Percentiles rank a stretch among this genome's conserved stretches.
These are phyloP conservation scores for Parascotia fuliginaria DNA, from an alignment of 2,888 invertebrate genomes.

Conservation along the genomic window DNA sequence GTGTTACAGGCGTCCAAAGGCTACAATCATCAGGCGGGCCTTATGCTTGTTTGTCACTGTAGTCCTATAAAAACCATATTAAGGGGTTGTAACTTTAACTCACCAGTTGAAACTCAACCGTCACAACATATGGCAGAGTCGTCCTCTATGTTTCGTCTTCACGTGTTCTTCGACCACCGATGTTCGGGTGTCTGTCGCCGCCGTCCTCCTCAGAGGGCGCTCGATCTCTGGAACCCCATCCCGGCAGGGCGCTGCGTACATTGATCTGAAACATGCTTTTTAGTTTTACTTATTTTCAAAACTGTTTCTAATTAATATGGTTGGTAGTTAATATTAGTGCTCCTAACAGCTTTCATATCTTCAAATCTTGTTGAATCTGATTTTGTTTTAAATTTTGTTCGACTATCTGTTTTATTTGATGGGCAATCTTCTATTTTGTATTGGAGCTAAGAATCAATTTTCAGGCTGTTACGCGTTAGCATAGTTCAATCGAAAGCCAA, in stretches of 20 bases:
- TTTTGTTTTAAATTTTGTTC: too few species aligned
- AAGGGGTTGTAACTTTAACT: too few species aligned
- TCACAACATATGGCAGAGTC: slow-evolving; percentile 84
- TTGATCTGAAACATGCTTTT: slow-evolving; percentile 81
- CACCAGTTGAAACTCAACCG: slow-evolving; percentile 81
- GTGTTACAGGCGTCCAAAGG: too few species aligned
- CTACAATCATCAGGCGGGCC: too few species aligned
- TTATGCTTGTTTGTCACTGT: too few species aligned
- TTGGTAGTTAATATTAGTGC: slow-evolving; percentile 47
- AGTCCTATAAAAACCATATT: too few species aligned
- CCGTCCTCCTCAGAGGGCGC: slow-evolving; percentile 50
- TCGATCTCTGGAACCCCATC: slow-evolving; percentile 50
- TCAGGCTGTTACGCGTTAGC: too few species aligned
- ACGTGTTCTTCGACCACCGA: slow-evolving; percentile 46
- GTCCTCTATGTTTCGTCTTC: slow-evolving; percentile 69
- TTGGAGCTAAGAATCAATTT: too few species aligned
- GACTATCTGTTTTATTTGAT: too few species aligned
- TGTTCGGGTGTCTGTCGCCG: slow-evolving; percentile 46
- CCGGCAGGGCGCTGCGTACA: slow-evolving; percentile 76
- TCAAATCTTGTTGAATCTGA: too few species aligned
- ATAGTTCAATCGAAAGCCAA: too few species aligned
- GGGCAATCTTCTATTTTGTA: too few species aligned
- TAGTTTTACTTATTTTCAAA: slow-evolving; percentile 58
- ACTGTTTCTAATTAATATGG: slow-evolving; percentile 54
- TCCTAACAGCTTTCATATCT: neutral